Evolutionary conservation across 2,113 vertebrate species (phyloP).

Genomic region (Fulica atra): DNA sequence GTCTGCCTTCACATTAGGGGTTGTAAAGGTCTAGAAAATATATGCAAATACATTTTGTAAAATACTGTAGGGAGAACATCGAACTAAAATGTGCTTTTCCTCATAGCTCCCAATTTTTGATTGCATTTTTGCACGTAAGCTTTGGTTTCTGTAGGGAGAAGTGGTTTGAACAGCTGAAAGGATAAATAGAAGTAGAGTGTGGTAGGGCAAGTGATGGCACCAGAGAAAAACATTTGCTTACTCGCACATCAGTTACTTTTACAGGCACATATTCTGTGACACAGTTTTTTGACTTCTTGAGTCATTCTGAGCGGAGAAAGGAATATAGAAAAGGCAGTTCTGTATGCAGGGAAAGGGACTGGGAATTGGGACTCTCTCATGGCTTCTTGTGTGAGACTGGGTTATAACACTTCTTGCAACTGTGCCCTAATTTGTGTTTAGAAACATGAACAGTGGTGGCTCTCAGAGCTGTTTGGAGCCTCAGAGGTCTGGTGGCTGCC

Average conservation of each 20-base stretch:
- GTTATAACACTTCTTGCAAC: neutral
- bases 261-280: neutral
- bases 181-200: neutral
- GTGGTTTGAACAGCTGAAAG: neutral
- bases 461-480: neutral
- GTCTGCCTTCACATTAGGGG: neutral
- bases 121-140: accelerated
- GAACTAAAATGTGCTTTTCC: neutral
- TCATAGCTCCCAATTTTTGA: neutral
- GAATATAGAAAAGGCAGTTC: neutral
- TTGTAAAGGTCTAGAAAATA: neutral
- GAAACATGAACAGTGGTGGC: neutral
- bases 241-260: neutral
- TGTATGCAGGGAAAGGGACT: neutral
- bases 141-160: neutral
- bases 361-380: neutral
- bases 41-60: neutral
- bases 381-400: neutral
- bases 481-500: neutral
- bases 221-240: neutral
- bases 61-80: accelerated
- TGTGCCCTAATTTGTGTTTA: neutral
- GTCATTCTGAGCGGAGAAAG: neutral
- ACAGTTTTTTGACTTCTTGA: neutral
- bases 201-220: neutral